A percentile compares a stretch with the other conserved stretches of the same genome.
phyloP scores from a whole-genome alignment of 2,797 vertebrate species.

The Anguilla megastoma region DNA sequence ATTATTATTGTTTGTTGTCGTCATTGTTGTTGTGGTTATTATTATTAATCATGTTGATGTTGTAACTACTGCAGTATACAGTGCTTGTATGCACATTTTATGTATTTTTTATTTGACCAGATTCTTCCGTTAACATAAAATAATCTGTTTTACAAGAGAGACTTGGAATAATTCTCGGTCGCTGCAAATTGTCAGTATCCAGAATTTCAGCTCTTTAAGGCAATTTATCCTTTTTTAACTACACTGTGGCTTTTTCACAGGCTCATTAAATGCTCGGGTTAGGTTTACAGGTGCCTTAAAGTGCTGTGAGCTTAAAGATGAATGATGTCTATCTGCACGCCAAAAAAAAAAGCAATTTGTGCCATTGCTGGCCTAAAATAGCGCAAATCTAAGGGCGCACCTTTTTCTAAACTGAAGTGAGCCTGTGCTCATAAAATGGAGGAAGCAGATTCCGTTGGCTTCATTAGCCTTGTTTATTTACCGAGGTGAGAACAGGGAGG shows the following conservation, averaged over 20 bases:
- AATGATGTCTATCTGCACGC: neutral
- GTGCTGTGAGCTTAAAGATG: neutral
- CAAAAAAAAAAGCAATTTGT: neutral
- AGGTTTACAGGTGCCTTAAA: neutral
- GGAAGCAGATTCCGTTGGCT: neutral
- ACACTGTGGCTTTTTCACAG: neutral
- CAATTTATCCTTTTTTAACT: neutral
- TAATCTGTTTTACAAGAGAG: conserved; percentile 9
- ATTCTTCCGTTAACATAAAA: neutral
- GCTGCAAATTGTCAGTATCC: neutral
- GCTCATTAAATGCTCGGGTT: neutral
- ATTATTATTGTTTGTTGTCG: neutral
- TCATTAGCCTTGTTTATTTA: conserved; percentile 45
- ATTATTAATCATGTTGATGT: neutral
- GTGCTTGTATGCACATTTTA: neutral
- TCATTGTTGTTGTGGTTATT: neutral
- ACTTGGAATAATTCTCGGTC: neutral
- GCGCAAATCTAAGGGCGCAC: neutral
- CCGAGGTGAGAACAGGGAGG: conserved; percentile 31
- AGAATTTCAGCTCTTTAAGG: neutral
- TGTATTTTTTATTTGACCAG: neutral
- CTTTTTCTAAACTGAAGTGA: too few relatives aligned
- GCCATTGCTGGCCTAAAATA: neutral
- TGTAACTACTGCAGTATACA: neutral
- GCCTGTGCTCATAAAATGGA: neutral